Evolutionary conservation across 2,113 vertebrate genomes (phyloP).

Genomic region (Pseudorasbora parva): DNA sequence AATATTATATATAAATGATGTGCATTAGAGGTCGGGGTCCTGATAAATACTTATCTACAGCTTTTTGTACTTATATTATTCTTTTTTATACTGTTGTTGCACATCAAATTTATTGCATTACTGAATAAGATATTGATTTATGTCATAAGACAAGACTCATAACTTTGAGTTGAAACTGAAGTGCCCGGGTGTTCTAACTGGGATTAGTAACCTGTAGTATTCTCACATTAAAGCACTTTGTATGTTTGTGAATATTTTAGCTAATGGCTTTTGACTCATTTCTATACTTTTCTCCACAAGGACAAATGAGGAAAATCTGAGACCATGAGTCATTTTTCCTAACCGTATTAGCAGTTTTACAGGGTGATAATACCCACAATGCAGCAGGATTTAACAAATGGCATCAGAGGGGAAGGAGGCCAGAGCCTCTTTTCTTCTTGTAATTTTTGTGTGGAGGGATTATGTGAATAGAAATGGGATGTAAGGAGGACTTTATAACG

Average conservation of each 20-base stretch:
- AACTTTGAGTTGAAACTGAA: not conserved
- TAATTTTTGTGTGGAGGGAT: slow-evolving; percentile 45
- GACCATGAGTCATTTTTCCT: slow-evolving; percentile 31
- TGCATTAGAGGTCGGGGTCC: too few relatives aligned
- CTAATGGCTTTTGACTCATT: not conserved
- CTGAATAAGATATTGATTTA: not conserved
- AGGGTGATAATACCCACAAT: slow-evolving; percentile 31
- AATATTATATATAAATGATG: not conserved
- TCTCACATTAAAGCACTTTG: not conserved
- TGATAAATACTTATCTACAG: too few relatives aligned
- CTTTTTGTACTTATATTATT: not conserved
- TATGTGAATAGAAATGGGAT: slow-evolving; percentile 40
- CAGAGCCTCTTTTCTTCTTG: slow-evolving; percentile 37
- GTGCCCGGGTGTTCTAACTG: not conserved
- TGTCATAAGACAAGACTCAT: not conserved
- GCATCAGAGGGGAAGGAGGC: slow-evolving; percentile 15
- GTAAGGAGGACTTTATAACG: slow-evolving; percentile 47
- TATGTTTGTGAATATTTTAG: not conserved
- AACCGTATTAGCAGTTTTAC: slow-evolving; percentile 32
- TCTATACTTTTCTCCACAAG: not conserved
- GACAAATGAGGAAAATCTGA: slow-evolving; percentile 20
- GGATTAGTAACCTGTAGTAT: not conserved
- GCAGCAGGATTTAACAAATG: slow-evolving; percentile 25
- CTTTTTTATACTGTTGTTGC: not conserved
- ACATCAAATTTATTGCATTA: not conserved